Evolutionary conservation across 2,797 vertebrate genomes (phyloP), one percentile per base, ranked within the genome.

Genomic region (Gallinago nigripennis): DNA sequence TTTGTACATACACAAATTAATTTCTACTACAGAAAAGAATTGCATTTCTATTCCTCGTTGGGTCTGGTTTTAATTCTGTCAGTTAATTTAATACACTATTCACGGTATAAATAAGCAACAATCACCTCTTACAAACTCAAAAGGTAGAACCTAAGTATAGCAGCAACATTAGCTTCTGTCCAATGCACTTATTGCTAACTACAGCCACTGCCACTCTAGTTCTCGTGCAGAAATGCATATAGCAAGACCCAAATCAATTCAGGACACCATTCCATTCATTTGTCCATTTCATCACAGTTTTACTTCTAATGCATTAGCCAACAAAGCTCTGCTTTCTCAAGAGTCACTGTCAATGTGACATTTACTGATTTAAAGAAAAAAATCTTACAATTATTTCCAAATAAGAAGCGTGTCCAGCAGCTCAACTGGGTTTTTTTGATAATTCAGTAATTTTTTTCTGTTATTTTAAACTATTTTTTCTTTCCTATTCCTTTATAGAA

Each of bases 121-220:
- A 82, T 66, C 45, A 81, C 39, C 31, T 88, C 63, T 54, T 25
- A 68, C 5, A 66, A 35, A 78, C 30, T 93, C 19, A 48, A 80
- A 63, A 60, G 33, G 41, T 51, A 75, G 20, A 86, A 86, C 7
- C 73, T 82, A 81, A 57, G 33, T 33, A 73, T 13, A 90, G 80
- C 15, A 90, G 84, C 86, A 96, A 88, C 75, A 91, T 86, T 92
- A 95, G 82, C 78, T 93, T 95, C 94, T 91, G 88, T 77, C 94
- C 93, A 93, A 57, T 89, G 87, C 77, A 90, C 85, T 77, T 66
- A 82, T 3, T 75, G 63, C 73, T 88, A 90, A 70, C 92, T 96
- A 86, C 66, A 94, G 94, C 53, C 86, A 91, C 86, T 82, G 88
- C 57, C 43, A 58, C 82, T 85, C 81, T 76, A 86, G 65, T 60